Base-by-base conservation (phyloP, 1,140 invertebrate genomes). In the Rhyacophila brunnea region DNA sequence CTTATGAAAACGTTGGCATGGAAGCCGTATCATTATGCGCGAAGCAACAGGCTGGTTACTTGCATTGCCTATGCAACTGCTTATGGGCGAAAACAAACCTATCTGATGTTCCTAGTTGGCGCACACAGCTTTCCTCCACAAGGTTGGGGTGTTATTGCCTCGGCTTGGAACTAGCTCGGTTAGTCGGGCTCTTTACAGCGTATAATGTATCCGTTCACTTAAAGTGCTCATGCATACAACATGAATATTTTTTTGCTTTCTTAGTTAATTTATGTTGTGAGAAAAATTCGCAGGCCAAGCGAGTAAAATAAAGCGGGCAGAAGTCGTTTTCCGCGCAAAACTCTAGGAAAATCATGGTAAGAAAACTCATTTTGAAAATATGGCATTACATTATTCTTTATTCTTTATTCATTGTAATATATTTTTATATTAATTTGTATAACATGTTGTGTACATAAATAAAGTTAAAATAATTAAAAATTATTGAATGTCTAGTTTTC, bases 41-140 rank as follows among this genome's bases (percentile, higher is more conserved):
- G 7, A 32, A 61, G 60, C 60, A 62, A 62, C 60, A 62, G 60
- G 60, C 60, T 20, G 50, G 35, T 19, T 51, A 54, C 53, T 61
- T 62, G 43, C 60, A 62, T 58, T 54, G 60, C 55, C 50, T 58
- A 62, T 62, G 60, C 60, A 62, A 52, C 50, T 58, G 55, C 13
- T 56, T 43, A 49, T 51, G 18, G 14, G 0, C 32, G 40, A 55
- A 62, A 57, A 52, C 53, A 55, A 55, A 49, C 20, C 44, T 38
- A 9, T 0, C 42, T 23, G 11, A 32, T n/a, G 44, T 23, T 20
- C 13, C 13, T 18, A 18, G 13, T 14, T 13, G 3, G 40, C 17
- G 40, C 17, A 14, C 11, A 13, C 40, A 11, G 6, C 40, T n/a
- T n/a, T n/a, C n/a, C n/a, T 42, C 13, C 13, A 18, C 11, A 11